Conservation (phyloP, 2,113 vertebrate genomes). For the Corythoichthys haematopterus region DNA sequence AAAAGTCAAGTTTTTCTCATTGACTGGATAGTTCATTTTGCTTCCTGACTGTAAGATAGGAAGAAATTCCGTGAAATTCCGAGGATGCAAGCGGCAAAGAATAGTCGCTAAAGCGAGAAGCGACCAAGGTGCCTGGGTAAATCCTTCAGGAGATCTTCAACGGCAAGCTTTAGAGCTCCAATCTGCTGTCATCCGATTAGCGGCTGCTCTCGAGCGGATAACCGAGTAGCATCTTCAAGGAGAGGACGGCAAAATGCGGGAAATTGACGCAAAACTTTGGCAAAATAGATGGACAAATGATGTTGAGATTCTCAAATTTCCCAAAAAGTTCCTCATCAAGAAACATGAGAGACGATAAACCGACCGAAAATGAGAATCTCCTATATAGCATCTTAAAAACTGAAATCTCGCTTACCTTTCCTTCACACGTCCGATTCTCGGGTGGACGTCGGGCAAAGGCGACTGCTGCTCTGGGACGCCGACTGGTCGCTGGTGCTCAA, state of each 20-base stretch:
- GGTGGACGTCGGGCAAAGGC: constrained; percentile 36
- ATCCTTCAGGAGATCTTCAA: constrained; percentile 52
- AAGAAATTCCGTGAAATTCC: no score
- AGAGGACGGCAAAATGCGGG: background rate
- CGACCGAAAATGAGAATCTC: background rate
- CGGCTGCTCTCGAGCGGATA: constrained; percentile 50
- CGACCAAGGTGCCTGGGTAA: constrained; percentile 25
- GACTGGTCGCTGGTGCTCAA: constrained; percentile 59
- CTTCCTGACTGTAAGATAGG: no score
- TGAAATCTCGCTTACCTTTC: constrained; percentile 56
- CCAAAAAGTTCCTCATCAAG: background rate
- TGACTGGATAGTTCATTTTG: no score
- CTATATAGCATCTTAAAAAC: background rate
- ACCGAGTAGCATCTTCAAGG: background rate
- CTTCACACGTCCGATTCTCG: constrained; percentile 9
- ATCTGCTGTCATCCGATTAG: constrained; percentile 74
- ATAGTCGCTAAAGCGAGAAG: background rate
- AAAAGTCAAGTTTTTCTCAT: no score
- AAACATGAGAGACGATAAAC: background rate
- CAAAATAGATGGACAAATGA: background rate
- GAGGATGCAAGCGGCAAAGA: background rate
- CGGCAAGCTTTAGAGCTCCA: constrained; percentile 56
- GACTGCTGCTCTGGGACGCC: constrained; percentile 39
- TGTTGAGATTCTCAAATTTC: background rate
- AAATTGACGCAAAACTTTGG: background rate